Evolutionary conservation across 1,140 invertebrate genomes (phyloP).

Genomic region (Micrasema longulum): DNA sequence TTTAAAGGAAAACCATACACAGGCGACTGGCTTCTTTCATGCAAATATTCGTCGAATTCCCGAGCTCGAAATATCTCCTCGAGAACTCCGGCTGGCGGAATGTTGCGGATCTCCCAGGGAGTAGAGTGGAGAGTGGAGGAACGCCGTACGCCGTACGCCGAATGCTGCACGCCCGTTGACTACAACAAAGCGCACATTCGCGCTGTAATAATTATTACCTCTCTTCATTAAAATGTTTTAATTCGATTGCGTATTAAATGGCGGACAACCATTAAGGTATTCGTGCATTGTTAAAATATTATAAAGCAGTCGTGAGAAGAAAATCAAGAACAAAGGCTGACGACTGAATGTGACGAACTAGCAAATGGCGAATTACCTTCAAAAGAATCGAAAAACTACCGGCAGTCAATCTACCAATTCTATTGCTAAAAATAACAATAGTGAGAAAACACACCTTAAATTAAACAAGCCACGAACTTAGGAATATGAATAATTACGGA

Average conservation of each 20-base stretch:
- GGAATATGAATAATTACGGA: too few species aligned
- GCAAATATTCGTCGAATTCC: slow-evolving; percentile 29
- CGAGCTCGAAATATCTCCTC: slow-evolving; percentile 24
- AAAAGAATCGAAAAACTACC: too few species aligned
- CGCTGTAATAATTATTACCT: slow-evolving; percentile 2
- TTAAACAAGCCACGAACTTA: too few species aligned
- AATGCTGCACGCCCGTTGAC: too few species aligned
- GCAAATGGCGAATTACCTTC: neutral
- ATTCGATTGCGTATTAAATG: slow-evolving; percentile 1
- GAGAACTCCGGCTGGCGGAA: neutral
- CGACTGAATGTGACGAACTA: slow-evolving; percentile 2
- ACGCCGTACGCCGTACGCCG: too few species aligned
- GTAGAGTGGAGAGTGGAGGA: too few species aligned
- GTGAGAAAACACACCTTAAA: too few species aligned
- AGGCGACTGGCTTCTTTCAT: neutral
- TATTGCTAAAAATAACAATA: too few species aligned
- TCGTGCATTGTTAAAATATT: slow-evolving; percentile 10
- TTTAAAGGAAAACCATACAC: slow-evolving; percentile 25
- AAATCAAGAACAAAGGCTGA: slow-evolving; percentile 14
- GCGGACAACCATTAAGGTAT: slow-evolving; percentile 10
- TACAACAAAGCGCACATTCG: neutral
- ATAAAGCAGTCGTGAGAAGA: slow-evolving; percentile 22
- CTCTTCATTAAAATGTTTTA: neutral
- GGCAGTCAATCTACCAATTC: too few species aligned
- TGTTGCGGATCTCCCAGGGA: too few species aligned